Base-by-base conservation (phyloP, 2,797 vertebrate genomes). In the Muscicapa comitata region DNA sequence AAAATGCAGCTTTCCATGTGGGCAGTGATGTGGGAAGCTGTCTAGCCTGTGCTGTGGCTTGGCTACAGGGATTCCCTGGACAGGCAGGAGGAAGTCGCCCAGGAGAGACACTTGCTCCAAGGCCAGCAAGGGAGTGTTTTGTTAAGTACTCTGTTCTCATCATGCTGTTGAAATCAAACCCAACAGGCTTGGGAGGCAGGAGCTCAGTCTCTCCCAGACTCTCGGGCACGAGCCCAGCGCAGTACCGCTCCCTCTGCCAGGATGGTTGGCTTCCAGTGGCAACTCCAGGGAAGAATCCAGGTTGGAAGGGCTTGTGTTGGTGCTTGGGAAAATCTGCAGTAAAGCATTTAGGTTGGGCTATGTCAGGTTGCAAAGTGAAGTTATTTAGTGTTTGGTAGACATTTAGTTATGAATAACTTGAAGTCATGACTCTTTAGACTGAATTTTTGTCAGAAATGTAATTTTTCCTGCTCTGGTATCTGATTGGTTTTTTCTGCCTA, bases 251-350 rank as follows among this genome's bases (percentile, higher is more conserved):
- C 8, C 48, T 88, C 54, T 93, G 91, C 70, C 88, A 88, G 85
- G 45, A 55, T 91, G 79, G 31, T 75, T 93, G 82, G 62, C 66
- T 88, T 88, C 73, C 82, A 62, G 57, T 47, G 75, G 94, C 65
- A 80, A 40, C 73, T 95, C 73, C 77, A 48, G 76, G 55, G 70
- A 72, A 59, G 13, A 86, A 88, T 68, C n/a, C 75, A 92, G 93
- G 82, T 95, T 94, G 53, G 75, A 88, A 80, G 50, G 35, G 40
- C 38, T 89, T 0, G 1, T 3, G 3, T 21, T 91, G 54, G 79
- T 50, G 47, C 76, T 95, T 84, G 79, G 54, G 38, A 66, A 78
- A 86, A 40, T 75, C 42, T 83, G 70, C 23, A 33, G 47, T 1
- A 0, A 86, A 71, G 42, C 6, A 2, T 58, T 86, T 79, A 42